Evolutionary conservation across 2,113 vertebrate species (phyloP), one percentile per base, ranked within the genome.

Genomic region (Nyctereutes procyonoides): DNA sequence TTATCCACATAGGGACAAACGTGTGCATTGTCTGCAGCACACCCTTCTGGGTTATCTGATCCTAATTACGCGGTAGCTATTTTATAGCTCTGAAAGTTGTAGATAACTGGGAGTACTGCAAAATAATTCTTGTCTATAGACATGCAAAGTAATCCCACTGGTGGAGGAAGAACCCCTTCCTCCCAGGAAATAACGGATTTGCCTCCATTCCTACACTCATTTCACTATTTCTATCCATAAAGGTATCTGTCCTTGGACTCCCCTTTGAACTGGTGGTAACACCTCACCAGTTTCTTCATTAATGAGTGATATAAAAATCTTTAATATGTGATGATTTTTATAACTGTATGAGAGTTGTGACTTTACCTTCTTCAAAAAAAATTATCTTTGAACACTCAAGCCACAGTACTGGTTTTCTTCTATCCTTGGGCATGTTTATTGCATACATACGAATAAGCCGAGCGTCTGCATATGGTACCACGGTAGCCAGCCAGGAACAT

Each of bases 181-280:
- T 10, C 15, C 35, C 10, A 56, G 65, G n/a, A 88, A 43, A 65
- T 87, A 63, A 3, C 20, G 96, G 22, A 38, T 60, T 65, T 77
- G 28, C 12, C 22, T 93, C 26, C 20, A 26, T 91, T 77, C 65
- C 16, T 74, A 28, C 2, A 32, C 2, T 83, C 3, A 6, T 93
- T 94, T 93, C 63, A 85, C 38, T 86, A 55, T 74, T 69, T 16
- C 4, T 85, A 4, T 28, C 30, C 71, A 12, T n/a, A 94, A 86
- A 32, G 4, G 10, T 89, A 3, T 38, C 67, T 92, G 16, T 38
- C 8, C 65, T 96, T 80, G 11, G 22, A 56, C 86, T 96, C 30
- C 67, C 11, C 30, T 91, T 88, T 96, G 89, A 96, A 89, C 43
- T 67, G 12, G 58, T 24, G 67, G 10, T 53, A 89, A 96, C 55